A percentile compares a stretch with the other conserved stretches of the same genome.
phyloP scores from a whole-genome alignment of 2,797 vertebrate species.

The Pampus argenteus region DNA sequence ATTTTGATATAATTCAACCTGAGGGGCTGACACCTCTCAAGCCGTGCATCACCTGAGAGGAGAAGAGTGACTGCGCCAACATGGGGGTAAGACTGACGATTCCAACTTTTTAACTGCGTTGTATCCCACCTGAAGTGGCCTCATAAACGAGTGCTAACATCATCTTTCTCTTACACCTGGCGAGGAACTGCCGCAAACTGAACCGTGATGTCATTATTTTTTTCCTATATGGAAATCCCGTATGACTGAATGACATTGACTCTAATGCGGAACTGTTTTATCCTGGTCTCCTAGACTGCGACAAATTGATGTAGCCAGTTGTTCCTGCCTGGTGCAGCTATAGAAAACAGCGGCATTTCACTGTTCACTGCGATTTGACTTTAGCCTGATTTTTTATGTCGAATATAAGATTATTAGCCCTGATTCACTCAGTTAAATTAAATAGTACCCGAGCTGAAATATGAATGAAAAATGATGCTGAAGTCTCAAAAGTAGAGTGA shows the following conservation, averaged over 20 bases:
- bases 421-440: neutral
- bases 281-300: conserved; percentile 73
- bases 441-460: neutral
- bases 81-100: conserved; percentile 86
- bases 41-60: conserved; percentile 84
- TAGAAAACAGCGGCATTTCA: neutral
- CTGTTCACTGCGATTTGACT: conserved; percentile 1
- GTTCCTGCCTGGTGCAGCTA: conserved; percentile 22
- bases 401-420: neutral
- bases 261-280: conserved; percentile 78
- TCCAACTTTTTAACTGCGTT: conserved; percentile 68
- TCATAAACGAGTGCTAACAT: conserved; percentile 35
- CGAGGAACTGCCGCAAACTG: conserved; percentile 8
- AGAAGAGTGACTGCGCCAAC: conserved; percentile 84
- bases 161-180: neutral
- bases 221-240: conserved; percentile 41
- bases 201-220: conserved; percentile 58
- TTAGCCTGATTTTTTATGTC: conserved; percentile 5
- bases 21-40: conserved; percentile 83
- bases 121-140: conserved; percentile 70
- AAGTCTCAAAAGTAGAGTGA: neutral
- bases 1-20: conserved; percentile 70
- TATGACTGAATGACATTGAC: conserved; percentile 81
- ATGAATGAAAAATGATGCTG: neutral
- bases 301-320: conserved; percentile 69